phyloP scores from a whole-genome alignment of 2,797 vertebrate species.

The Carduelis carduelis region DNA sequence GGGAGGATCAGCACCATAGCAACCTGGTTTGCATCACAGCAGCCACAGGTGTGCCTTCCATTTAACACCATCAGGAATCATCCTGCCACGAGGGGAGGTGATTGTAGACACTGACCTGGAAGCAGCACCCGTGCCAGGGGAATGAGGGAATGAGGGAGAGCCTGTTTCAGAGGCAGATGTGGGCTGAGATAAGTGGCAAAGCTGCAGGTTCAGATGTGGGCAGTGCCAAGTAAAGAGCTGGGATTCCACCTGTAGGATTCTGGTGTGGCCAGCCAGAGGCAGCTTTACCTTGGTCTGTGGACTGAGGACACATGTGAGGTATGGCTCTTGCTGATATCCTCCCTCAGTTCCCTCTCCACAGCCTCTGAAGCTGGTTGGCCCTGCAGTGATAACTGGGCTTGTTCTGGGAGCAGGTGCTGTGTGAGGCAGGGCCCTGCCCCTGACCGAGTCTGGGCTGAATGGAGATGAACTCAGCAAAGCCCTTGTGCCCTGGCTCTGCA shows the following conservation, averaged over 20 bases:
- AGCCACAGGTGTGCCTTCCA: not conserved
- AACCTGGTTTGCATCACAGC: rapidly evolving
- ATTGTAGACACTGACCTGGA: not conserved
- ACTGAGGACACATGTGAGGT: not conserved
- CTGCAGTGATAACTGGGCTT: not conserved
- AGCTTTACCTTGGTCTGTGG: not conserved
- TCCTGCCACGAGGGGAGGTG: not conserved
- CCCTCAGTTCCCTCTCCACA: not conserved
- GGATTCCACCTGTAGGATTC: not conserved
- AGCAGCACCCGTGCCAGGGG: not conserved
- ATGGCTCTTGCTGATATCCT: not conserved
- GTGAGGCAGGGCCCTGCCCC: not conserved
- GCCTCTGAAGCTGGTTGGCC: not conserved
- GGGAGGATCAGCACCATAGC: not conserved
- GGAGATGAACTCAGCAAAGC: not conserved
- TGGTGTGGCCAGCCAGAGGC: rapidly evolving
- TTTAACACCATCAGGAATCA: not conserved
- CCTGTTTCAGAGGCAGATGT: not conserved
- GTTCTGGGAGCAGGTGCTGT: not conserved
- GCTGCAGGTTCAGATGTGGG: not conserved
- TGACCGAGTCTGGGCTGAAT: not conserved
- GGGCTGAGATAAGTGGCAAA: not conserved
- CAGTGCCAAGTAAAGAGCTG: not conserved
- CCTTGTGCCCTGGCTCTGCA: not conserved
- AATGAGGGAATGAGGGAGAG: not conserved